Conservation (phyloP, 2,888 invertebrate species). For the Cerastoderma edule region DNA sequence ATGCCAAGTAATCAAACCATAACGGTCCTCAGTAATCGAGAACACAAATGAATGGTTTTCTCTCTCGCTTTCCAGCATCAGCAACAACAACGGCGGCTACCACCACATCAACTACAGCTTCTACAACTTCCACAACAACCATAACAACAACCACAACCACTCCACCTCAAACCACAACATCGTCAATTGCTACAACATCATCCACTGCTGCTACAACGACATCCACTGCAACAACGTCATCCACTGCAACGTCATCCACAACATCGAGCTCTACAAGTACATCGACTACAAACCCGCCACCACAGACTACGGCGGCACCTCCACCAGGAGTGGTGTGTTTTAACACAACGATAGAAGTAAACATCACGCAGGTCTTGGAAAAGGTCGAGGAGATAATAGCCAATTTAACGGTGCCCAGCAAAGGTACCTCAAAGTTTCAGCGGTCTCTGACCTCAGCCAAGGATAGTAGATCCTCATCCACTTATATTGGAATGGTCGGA, state of each 20-base stretch:
- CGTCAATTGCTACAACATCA: background rate
- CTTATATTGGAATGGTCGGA: constrained; percentile 2
- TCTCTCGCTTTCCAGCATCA: too few species aligned
- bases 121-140: constrained; percentile 2
- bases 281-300: background rate
- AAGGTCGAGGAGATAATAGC: constrained; percentile 2
- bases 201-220: background rate
- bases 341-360: constrained; percentile 3
- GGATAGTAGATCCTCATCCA: background rate
- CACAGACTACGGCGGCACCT: background rate
- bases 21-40: too few species aligned
- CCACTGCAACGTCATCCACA: background rate
- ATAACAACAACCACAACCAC: constrained; percentile 12
- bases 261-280: background rate
- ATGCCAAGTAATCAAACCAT: too few species aligned
- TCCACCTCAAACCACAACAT: background rate
- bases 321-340: background rate
- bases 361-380: background rate
- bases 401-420: background rate
- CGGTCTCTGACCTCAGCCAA: background rate
- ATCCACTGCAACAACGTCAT: background rate
- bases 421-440: constrained; percentile 3
- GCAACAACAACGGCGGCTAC: background rate
- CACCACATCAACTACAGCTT: background rate
- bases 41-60: too few species aligned